Percentiles rank a stretch among this genome's conserved stretches.
Evolutionary conservation across 1,140 invertebrate genomes (phyloP).

Genomic region (Brachionus rubens): DNA sequence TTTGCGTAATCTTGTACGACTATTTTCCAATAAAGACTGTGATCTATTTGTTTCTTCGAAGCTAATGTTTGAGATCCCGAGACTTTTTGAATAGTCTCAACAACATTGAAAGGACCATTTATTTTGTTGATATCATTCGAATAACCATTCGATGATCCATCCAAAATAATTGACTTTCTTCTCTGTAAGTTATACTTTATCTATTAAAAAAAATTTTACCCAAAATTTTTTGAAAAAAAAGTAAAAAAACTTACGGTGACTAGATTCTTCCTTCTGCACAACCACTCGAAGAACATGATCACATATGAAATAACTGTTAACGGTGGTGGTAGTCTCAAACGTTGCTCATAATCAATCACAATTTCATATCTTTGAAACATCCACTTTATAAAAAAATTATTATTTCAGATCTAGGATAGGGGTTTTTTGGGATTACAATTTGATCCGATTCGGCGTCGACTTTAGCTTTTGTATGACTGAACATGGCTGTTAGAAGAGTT

Average conservation of each 20-base stretch:
- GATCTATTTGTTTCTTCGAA: slow-evolving; percentile 19
- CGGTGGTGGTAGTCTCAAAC: slow-evolving; percentile 49
- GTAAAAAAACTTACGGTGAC: background rate
- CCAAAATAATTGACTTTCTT: background rate
- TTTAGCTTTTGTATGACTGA: slow-evolving; percentile 56
- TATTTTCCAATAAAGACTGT: slow-evolving; percentile 21
- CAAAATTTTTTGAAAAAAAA: background rate
- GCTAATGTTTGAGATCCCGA: background rate
- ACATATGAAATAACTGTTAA: slow-evolving; percentile 39
- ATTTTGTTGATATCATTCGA: background rate
- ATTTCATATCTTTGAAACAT: slow-evolving; percentile 62
- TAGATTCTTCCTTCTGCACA: slow-evolving; percentile 48
- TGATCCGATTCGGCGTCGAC: slow-evolving; percentile 55
- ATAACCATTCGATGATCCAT: background rate
- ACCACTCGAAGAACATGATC: slow-evolving; percentile 17
- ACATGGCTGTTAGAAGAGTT: slow-evolving; percentile 61
- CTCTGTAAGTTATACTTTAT: background rate
- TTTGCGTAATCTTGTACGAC: slow-evolving; percentile 23
- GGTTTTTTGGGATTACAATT: slow-evolving; percentile 12
- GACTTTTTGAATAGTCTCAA: background rate
- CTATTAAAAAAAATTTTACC: background rate
- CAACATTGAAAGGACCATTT: background rate
- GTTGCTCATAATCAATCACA: slow-evolving; percentile 61
- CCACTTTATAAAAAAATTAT: slow-evolving; percentile 53
- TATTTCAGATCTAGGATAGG: background rate